Evolutionary conservation across 2,888 invertebrate genomes (phyloP).

Genomic region (Campopleginae sp.): DNA sequence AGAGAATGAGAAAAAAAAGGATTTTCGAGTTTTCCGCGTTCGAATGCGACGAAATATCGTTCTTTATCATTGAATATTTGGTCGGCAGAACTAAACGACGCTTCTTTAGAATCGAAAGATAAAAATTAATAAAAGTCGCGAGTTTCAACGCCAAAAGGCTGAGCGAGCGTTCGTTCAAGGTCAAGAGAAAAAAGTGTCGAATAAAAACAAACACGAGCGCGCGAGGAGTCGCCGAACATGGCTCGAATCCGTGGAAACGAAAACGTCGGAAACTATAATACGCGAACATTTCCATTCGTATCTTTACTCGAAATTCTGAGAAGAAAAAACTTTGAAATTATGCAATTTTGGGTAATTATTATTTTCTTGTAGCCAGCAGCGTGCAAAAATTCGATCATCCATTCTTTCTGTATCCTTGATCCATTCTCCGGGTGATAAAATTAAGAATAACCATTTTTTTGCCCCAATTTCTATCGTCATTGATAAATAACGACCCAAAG

Average conservation of each 20-base stretch:
- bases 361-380: too few relatives aligned
- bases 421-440: too few relatives aligned
- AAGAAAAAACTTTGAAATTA: too few relatives aligned
- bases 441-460: too few relatives aligned
- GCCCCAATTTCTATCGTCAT: too few relatives aligned
- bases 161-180: not conserved
- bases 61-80: too few relatives aligned
- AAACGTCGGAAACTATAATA: not conserved
- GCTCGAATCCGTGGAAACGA: not conserved
- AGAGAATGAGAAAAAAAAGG: slow-evolving; percentile 25
- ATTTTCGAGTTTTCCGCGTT: not conserved
- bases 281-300: not conserved
- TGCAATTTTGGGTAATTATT: not conserved
- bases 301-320: not conserved
- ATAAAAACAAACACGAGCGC: not conserved
- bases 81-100: too few relatives aligned
- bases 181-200: not conserved
- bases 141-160: not conserved
- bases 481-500: too few relatives aligned
- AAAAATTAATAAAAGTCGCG: too few relatives aligned
- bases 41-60: not conserved
- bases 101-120: too few relatives aligned
- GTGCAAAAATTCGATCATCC: too few relatives aligned
- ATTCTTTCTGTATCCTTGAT: too few relatives aligned
- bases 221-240: not conserved